Base-by-base conservation (phyloP, 2,113 vertebrate species). In the Trinectes maculatus region DNA sequence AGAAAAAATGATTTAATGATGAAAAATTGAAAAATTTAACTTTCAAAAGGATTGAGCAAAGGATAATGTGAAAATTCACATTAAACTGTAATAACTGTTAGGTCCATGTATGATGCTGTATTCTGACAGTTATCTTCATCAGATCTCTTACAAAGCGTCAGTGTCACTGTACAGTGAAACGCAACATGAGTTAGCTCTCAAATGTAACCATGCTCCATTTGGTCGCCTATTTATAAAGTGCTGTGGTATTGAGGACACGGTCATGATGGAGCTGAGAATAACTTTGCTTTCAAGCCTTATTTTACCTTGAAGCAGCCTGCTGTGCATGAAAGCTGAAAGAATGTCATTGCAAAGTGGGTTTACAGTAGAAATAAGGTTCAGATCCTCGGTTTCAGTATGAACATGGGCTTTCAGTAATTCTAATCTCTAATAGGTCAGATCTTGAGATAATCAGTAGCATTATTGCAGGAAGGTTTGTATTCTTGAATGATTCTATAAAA, bases 201-300 rank as follows among this genome's bases (percentile, higher is more conserved):
- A 37, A 71, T 66, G 67, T 79, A 62, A 57, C 74, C 10, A 28
- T 66, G 77, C 71, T 80, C 79, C 36, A 70, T 72, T 80, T 77
- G 54, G 34, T 68, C 40, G 46, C 12, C 72, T 80, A 86, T 80
- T 86, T 85, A 70, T 85, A 77, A 73, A 80, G 64, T 54, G 42
- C 62, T 71, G 56, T 77, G 39, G 69, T 72, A 86, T 86, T 60
- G 66, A 79, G 81, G 85, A 71, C 84, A 80, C 71, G 71, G 77
- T 71, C 40, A 15, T 59, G 65, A 84, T 67, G 74, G 56, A 68
- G 77, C 85, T 78, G 66, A 83, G 82, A 87, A 87, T 89, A 87
- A 83, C 71, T 80, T 61, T 47, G 60, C 59, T 75, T 73, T 80
- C 69, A 37, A 54, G 60, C 57, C 56, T 65, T 79, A 71, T 82